Percentiles rank a stretch among this genome's conserved stretches.
Conservation (phyloP, 2,113 vertebrate species). For the Ameiurus melas region DNA sequence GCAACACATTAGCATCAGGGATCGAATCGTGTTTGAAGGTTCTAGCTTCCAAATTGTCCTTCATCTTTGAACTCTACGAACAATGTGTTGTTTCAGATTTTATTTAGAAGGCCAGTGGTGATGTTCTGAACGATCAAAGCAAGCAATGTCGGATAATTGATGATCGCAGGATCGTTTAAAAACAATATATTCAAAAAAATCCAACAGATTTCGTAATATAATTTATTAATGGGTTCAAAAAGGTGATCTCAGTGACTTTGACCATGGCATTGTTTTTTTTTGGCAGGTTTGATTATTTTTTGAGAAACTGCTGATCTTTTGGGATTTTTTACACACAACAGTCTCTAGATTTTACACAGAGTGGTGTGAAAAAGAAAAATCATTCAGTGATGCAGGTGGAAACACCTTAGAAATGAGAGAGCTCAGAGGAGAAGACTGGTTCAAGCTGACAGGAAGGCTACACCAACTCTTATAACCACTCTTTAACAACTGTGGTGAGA, state of each 20-base stretch:
- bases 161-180: background rate
- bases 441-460: background rate
- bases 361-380: background rate
- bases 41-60: background rate
- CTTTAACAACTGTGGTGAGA: background rate
- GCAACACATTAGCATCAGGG: constrained; percentile 20
- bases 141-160: too few species aligned
- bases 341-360: background rate
- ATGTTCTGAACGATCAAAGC: background rate
- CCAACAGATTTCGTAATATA: background rate
- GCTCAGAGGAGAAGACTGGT: background rate
- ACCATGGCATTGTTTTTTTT: background rate
- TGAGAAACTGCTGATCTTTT: background rate
- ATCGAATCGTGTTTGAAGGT: background rate
- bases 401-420: background rate
- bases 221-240: background rate
- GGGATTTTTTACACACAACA: background rate
- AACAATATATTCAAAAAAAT: background rate
- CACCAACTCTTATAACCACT: background rate
- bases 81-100: background rate
- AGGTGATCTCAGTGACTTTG: background rate
- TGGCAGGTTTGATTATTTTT: background rate
- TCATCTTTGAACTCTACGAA: background rate
- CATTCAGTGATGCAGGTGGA: background rate
- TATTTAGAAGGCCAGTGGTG: background rate